Percentiles rank a stretch among this genome's conserved stretches.
phyloP scores from a whole-genome alignment of 2,797 vertebrate genomes.

The Sebastiscus tertius region DNA sequence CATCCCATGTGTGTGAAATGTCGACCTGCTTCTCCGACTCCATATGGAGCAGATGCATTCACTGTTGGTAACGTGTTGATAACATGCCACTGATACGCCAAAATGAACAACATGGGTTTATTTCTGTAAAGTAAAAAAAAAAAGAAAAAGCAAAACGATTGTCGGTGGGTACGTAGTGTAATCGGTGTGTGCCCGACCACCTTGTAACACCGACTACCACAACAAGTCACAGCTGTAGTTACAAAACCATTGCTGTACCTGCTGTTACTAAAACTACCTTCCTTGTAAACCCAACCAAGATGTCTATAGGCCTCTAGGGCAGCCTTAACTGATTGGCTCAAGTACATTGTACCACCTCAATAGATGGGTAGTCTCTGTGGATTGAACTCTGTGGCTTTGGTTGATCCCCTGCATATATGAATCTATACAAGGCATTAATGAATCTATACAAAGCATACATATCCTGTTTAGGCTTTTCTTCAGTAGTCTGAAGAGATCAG shows the following conservation, averaged over 20 bases:
- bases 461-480: background rate
- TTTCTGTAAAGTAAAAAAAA: too few relatives aligned
- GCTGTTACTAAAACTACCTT: background rate
- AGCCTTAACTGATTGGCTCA: background rate
- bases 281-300: background rate
- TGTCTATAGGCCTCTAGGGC: background rate
- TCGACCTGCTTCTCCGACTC: too few relatives aligned
- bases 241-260: background rate
- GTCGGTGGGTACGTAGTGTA: too few relatives aligned
- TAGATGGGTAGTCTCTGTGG: background rate
- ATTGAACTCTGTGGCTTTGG: background rate
- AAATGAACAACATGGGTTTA: too few relatives aligned
- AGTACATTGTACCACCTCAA: background rate
- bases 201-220: too few relatives aligned
- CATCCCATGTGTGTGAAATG: too few relatives aligned
- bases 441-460: background rate
- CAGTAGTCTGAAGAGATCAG: too few relatives aligned
- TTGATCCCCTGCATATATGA: background rate
- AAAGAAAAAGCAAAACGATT: too few relatives aligned
- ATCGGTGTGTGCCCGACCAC: too few relatives aligned
- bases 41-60: too few relatives aligned
- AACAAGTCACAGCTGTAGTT: background rate
- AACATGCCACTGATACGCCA: too few relatives aligned
- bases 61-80: too few relatives aligned
- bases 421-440: background rate